phyloP scores from a whole-genome alignment of 2,888 invertebrate genomes.

The Chydorus sphaericus region DNA sequence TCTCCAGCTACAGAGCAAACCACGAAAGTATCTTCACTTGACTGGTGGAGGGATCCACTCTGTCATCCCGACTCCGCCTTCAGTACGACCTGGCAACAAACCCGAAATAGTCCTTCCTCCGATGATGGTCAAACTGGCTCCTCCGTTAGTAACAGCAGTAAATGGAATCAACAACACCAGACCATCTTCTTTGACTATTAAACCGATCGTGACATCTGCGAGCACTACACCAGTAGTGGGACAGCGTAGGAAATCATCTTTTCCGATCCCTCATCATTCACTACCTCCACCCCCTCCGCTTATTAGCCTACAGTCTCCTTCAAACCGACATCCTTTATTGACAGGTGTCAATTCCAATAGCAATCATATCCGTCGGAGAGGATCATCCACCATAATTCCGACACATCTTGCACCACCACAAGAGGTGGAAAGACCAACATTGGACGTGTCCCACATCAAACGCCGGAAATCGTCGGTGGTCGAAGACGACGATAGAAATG shows the following conservation, averaged over 20 bases:
- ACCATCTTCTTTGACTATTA: not conserved
- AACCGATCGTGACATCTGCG: not conserved
- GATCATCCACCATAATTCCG: too few relatives aligned
- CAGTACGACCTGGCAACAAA: not conserved
- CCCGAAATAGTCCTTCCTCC: constrained; percentile 6
- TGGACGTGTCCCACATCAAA: constrained; percentile 6
- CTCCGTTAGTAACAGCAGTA: not conserved
- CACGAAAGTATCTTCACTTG: constrained; percentile 9
- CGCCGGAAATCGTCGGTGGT: not conserved
- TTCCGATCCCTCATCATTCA: not conserved
- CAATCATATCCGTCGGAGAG: too few relatives aligned
- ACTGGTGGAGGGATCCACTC: constrained; percentile 2
- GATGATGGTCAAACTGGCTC: constrained; percentile 6
- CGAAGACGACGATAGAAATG: not conserved
- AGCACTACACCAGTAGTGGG: not conserved
- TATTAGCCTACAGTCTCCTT: not conserved
- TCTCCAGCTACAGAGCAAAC: constrained; percentile 6
- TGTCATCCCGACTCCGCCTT: not conserved
- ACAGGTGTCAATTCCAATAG: too few relatives aligned
- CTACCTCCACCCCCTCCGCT: constrained; percentile 7
- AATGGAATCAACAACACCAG: too few relatives aligned
- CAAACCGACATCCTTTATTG: not conserved
- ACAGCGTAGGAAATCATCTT: not conserved
- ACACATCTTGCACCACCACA: not conserved
- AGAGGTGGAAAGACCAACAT: not conserved